Conservation (phyloP, 2,113 vertebrate species). For the Ancistrus triradiatus region DNA sequence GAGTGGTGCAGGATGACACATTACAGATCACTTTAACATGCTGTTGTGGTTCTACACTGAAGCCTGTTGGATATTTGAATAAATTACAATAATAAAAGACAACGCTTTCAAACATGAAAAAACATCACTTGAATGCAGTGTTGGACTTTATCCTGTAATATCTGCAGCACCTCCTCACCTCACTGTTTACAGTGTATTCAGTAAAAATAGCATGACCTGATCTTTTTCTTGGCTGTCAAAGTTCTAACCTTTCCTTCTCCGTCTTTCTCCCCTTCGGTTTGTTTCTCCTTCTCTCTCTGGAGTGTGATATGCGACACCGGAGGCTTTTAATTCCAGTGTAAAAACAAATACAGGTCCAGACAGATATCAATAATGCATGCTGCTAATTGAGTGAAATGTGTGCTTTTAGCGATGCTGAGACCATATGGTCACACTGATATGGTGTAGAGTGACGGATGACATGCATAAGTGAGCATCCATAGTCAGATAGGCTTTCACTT, state of each 20-base stretch:
- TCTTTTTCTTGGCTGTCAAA: conserved; percentile 8
- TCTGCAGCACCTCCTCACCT: neutral
- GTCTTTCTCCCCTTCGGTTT: conserved; percentile 6
- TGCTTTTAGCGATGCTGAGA: conserved; percentile 65
- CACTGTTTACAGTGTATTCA: neutral
- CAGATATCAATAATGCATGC: conserved; percentile 74
- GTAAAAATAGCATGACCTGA: conserved; percentile 1
- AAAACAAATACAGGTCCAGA: conserved; percentile 75
- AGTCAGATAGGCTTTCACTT: neutral
- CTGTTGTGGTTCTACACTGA: no score
- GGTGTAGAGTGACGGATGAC: neutral
- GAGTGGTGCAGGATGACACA: no score
- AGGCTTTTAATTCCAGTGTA: conserved; percentile 79
- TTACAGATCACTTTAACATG: no score
- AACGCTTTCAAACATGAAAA: no score
- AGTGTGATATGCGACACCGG: conserved; percentile 70
- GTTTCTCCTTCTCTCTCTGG: conserved; percentile 33
- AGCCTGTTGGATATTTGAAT: no score
- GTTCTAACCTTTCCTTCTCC: neutral
- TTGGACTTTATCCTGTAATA: neutral
- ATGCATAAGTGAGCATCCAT: neutral
- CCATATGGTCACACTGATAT: conserved; percentile 26
- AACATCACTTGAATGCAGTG: no score
- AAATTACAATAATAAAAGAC: no score
- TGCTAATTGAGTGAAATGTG: conserved; percentile 70